Base-by-base conservation (phyloP, 2,113 vertebrate genomes). In the Vulpes vulpes region DNA sequence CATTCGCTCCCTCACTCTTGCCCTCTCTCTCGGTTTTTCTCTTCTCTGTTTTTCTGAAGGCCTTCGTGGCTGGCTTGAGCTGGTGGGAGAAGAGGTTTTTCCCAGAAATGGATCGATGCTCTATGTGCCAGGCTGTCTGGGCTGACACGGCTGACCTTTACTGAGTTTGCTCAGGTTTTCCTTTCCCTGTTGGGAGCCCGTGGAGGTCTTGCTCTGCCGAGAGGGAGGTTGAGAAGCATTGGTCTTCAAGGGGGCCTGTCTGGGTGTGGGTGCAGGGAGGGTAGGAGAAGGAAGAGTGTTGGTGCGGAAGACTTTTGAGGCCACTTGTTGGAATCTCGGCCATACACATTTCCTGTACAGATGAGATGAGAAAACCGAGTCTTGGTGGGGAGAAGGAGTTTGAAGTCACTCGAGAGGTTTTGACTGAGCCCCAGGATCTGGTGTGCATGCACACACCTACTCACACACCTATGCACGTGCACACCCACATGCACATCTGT, bases 61-160 rank as follows among this genome's bases (percentile, higher is more conserved):
- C 55, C 74, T 89, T n/a, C 11, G 0, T 57, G 67, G 89, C 91
- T 65, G 67, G 35, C 65, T 90, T 32, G 76, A 23, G 78, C 89
- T 88, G 76, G 74, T 49, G 67, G 71, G 96, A 97, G 97, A 97
- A 97, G 97, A 97, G 96, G 83, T 98, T 98, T 98, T 98, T 98
- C 96, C 96, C 94, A 64, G 88, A 25, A 20, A 59, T 3, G n/a
- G 88, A 97, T 98, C 95, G n/a, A 97, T 97, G 95, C 65, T 1
- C 38, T 7, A 60, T 16, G 35, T 74, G 55, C 82, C 4, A 22
- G 73, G 92, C 87, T 87, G 82, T 95, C 93, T 0, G 1, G 67
- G 35, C 27, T 96, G 97, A 97, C 97, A 97, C 76, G n/a, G 20
- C 76, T 97, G 98, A 97, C 98, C 97, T 98, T 98, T 96, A 14